Percentiles rank a stretch among this genome's conserved stretches.
Evolutionary conservation across 2,113 vertebrate species (phyloP).

Genomic region (Motacilla tschutschensis): DNA sequence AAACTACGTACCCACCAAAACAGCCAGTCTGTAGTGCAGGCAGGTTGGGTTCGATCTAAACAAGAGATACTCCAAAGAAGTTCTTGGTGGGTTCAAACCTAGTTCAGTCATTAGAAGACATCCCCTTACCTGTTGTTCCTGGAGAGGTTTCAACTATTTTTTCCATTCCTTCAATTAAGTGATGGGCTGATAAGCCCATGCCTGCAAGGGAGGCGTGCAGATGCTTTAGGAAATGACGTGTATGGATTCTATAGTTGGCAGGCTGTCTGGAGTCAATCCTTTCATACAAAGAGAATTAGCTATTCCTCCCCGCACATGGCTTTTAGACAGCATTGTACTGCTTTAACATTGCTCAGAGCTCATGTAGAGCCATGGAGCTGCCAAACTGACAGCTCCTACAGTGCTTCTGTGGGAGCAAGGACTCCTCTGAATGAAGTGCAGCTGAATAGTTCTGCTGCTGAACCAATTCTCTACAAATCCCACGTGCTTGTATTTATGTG

Average conservation of each 20-base stretch:
- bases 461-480: background rate
- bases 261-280: background rate
- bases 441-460: background rate
- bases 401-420: background rate
- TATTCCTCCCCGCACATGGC: background rate
- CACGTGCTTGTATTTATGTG: background rate
- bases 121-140: background rate
- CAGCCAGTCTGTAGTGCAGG: background rate
- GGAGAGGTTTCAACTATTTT: background rate
- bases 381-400: background rate
- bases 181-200: background rate
- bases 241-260: background rate
- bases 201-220: background rate
- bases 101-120: background rate
- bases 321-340: background rate
- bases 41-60: background rate
- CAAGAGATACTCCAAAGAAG: background rate
- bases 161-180: background rate
- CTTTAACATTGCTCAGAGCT: slow-evolving; percentile 5
- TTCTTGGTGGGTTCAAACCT: background rate
- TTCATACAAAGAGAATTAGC: background rate
- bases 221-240: background rate
- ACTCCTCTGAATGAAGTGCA: background rate
- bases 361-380: background rate
- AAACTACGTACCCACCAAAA: background rate